Evolutionary conservation across 2,113 vertebrate genomes (phyloP), one percentile per base, ranked within the genome.

Genomic region (Fulmarus glacialis): DNA sequence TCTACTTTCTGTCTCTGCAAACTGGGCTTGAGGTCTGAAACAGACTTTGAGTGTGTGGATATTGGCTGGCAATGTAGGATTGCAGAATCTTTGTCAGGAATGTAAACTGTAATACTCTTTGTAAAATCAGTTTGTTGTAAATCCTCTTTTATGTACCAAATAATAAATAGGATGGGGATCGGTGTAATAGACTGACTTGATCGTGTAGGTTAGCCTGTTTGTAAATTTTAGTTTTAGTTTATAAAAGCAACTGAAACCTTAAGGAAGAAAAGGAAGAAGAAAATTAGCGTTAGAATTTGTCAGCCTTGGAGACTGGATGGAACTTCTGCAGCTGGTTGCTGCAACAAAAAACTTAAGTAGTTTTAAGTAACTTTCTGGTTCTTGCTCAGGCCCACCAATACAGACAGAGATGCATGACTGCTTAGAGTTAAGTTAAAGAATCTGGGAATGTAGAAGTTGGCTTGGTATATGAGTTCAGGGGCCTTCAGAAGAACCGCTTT

Each of bases 91-190:
- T 47, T 18, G 11, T 78, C 38, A 48, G 34, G 30, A 66, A 6
- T 0, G 0, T 53, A 17, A 73, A 16, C 8, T 70, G 4, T 22
- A 14, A 3, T n/a, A 20, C 3, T 40, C 2, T 15, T 17, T 1
- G 3, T 77, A 45, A 55, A 77, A 34, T 21, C 12, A 9, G 1
- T 21, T 27, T 71, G 6, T 53, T 68, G 12, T 45, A 74, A 45
- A 5, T 66, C 1, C 4, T 48, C 3, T 55, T 12, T 64, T 66
- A 48, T 2, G 5, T 43, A 21, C 9, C 4, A 9, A 12, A 17
- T 58, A 24, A 26, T 19, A 47, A 10, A 7, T 60, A 29, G 32
- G 60, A 22, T 15, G 8, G 52, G 14, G 50, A 11, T 84, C 4
- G 7, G 34, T 5, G 22, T 40, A 47, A 13, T 18, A 59, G 26